These are phyloP conservation scores for Cordylochernes scorpioides DNA, from an alignment of 2,888 invertebrate genomes.

Conservation along the genomic window DNA sequence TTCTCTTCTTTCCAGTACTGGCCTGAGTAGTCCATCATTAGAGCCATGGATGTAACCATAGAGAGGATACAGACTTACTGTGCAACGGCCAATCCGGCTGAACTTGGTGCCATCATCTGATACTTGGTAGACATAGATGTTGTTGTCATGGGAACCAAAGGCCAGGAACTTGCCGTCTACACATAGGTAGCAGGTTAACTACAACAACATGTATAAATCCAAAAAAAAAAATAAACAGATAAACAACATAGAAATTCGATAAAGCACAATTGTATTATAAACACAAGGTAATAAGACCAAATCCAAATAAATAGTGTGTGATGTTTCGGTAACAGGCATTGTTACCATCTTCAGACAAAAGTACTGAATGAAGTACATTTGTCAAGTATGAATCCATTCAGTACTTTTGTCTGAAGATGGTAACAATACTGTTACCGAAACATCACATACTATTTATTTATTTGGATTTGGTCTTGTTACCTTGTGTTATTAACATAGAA, in stretches of 20 bases:
- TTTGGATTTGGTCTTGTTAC: no score
- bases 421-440: no score
- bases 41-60: no score
- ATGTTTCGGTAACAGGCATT: no score
- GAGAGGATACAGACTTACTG: slow-evolving; percentile 31
- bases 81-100: slow-evolving; percentile 51
- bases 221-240: slow-evolving; percentile 39
- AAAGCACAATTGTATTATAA: neutral
- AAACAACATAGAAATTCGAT: slow-evolving; percentile 15
- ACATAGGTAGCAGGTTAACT: slow-evolving; percentile 45
- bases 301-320: neutral
- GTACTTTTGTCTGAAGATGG: no score
- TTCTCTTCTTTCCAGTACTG: no score
- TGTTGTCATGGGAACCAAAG: slow-evolving; percentile 62
- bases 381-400: no score
- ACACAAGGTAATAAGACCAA: neutral
- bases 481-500: no score
- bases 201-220: slow-evolving; percentile 19
- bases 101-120: slow-evolving; percentile 45
- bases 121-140: slow-evolving; percentile 63
- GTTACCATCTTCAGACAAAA: no score
- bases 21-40: no score
- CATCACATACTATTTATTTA: no score
- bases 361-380: no score
- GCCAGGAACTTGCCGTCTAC: slow-evolving; percentile 53